Evolutionary conservation across 2,113 vertebrate genomes (phyloP), one percentile per base, ranked within the genome.

Genomic region (Hippocampus mohnikei): DNA sequence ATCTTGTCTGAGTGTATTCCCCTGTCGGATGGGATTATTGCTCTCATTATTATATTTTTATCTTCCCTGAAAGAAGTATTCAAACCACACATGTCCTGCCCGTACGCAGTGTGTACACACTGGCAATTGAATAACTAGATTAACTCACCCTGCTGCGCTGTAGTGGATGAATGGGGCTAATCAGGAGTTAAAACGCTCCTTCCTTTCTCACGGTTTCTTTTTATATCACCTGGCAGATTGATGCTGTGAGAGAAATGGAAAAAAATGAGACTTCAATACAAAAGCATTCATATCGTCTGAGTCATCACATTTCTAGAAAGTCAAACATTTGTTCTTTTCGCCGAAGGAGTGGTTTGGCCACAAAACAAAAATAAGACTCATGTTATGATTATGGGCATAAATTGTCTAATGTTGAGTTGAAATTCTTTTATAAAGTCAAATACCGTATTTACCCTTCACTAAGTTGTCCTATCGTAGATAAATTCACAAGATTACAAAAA

Each of bases 61-160:
- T 50, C 29, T 58, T 50, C 40, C 23, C 44, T 41, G 5, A 12
- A 74, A 61, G 4, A 56, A 72, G 33, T 53, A 40, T 25, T 67
- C 10, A 65, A 77, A 33, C 18, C 53, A 37, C 37, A 29, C 40
- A 44, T 80, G 65, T 73, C 46, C 66, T 11, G 29, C 60, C 37
- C 27, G 25, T 44, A 72, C 27, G 76, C 75, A 13, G 52, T 18
- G 56, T 71, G 73, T 75, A 72, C 72, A 81, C 77, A 37, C 33
- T 52, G 68, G 79, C 84, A 87, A 83, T 68, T 86, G 80, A 88
- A 87, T 87, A 89, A 88, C 87, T 85, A 86, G 88, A 90, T 89
- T 88, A 88, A 72, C 74, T 37, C 77, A 55, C 64, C 8, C 65
- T 50, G 15, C 71, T 76, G 59, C 79, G 83, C 72, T 50, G 78